Percentiles rank a stretch among this genome's conserved stretches.
These are phyloP conservation scores for Pipa parva DNA, from an alignment of 2,113 vertebrate genomes.

Conservation along the genomic window DNA sequence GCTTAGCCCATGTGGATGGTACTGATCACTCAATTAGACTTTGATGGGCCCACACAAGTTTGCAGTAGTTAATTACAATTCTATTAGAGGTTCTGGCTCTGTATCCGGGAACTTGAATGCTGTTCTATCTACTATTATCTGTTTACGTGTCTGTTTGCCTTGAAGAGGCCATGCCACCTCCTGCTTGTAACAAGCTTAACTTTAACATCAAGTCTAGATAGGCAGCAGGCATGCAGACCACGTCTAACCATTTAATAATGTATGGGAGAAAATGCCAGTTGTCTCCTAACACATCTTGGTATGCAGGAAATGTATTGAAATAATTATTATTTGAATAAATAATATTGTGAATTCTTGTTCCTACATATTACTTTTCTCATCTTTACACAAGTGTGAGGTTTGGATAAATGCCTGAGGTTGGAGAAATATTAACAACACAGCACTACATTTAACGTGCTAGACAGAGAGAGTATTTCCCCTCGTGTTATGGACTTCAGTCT, in stretches of 20 bases:
- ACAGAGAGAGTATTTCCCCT: too few species aligned
- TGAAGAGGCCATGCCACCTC: neutral
- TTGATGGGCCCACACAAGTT: conserved; percentile 68
- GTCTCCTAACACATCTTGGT: neutral
- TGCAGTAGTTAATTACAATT: conserved; percentile 66
- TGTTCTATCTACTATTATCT: conserved; percentile 1
- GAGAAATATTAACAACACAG: neutral
- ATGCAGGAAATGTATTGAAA: neutral
- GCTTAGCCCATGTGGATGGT: conserved; percentile 60
- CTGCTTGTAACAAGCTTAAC: neutral
- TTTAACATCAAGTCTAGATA: neutral
- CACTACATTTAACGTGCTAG: too few species aligned
- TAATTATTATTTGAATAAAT: neutral
- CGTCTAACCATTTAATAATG: conserved; percentile 6
- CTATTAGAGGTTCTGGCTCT: conserved; percentile 55
- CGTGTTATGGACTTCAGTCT: too few species aligned
- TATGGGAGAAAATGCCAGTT: neutral
- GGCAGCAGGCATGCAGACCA: conserved; percentile 5
- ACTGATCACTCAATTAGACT: conserved; percentile 72
- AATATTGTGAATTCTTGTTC: neutral
- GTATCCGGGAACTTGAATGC: conserved; percentile 23
- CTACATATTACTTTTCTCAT: neutral
- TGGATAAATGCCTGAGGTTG: neutral
- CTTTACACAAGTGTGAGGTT: neutral
- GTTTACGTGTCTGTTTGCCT: neutral